phyloP scores from a whole-genome alignment of 2,113 vertebrate species.

The Ageneiosus marmoratus region DNA sequence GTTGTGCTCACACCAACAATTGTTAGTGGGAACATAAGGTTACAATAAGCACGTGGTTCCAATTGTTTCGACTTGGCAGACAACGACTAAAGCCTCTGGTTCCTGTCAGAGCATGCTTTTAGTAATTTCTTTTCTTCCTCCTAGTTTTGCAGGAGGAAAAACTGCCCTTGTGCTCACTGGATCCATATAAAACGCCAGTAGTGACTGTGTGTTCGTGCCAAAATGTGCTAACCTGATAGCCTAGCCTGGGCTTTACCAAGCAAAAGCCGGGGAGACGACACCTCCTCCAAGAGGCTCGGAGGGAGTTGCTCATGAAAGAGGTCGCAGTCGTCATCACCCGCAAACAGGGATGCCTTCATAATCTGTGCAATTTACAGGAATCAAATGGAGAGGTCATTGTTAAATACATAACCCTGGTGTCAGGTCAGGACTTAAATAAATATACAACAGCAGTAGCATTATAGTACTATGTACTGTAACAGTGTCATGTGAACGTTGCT shows the following conservation, averaged over 20 bases:
- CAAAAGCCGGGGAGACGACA: slow-evolving; percentile 76
- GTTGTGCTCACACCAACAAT: too few species aligned
- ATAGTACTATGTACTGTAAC: background rate
- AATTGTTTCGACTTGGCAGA: too few species aligned
- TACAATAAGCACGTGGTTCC: too few species aligned
- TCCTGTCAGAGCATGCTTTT: background rate
- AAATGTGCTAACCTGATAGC: slow-evolving; percentile 70
- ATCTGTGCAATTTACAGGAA: slow-evolving; percentile 72
- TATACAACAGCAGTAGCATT: background rate
- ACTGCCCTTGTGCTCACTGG: background rate
- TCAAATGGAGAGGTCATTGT: background rate
- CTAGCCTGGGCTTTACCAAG: slow-evolving; percentile 71
- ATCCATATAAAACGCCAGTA: background rate
- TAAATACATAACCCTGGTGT: background rate
- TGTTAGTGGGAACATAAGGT: too few species aligned
- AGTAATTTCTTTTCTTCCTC: background rate
- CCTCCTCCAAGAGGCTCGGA: slow-evolving; percentile 71
- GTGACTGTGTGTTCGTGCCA: background rate
- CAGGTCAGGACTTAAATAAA: background rate
- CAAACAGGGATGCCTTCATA: slow-evolving; percentile 94
- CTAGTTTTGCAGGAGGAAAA: background rate
- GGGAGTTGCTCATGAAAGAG: slow-evolving; percentile 65
- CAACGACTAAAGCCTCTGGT: background rate
- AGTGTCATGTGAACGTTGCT: slow-evolving; percentile 1
- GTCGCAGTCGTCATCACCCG: slow-evolving; percentile 86